phyloP scores from a whole-genome alignment of 2,113 vertebrate species.

The Oncorhynchus gorbuscha region DNA sequence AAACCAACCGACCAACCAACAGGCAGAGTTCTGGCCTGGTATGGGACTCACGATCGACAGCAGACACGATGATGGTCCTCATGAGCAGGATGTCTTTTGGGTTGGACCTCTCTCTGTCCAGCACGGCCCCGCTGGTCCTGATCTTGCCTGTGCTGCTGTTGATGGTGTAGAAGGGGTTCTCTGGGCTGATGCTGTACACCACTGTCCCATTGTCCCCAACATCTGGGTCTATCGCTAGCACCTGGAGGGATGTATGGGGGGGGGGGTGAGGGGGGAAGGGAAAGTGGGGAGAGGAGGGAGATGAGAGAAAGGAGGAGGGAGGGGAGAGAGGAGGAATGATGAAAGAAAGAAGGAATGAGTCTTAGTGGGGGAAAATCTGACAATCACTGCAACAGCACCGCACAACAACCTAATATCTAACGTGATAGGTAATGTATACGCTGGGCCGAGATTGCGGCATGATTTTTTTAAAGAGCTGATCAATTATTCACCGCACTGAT shows the following conservation, averaged over 20 bases:
- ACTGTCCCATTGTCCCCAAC: conserved; percentile 88
- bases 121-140: conserved; percentile 85
- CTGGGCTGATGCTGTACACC: conserved; percentile 87
- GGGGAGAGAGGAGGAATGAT: too few relatives aligned
- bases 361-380: not conserved
- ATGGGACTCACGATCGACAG: conserved; percentile 83
- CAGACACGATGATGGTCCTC: conserved; percentile 88
- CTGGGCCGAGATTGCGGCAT: conserved; percentile 38
- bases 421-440: conserved; percentile 62
- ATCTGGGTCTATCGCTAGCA: conserved; percentile 89
- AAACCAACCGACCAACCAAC: too few relatives aligned
- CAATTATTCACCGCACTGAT: conserved; percentile 68
- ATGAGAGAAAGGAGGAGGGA: not conserved
- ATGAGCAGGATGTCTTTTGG: conserved; percentile 81
- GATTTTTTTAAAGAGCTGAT: conserved; percentile 66
- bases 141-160: conserved; percentile 92
- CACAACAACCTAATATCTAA: conserved; percentile 26
- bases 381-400: too few relatives aligned
- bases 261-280: not conserved
- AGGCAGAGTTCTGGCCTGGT: not conserved
- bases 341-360: too few relatives aligned
- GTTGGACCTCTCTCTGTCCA: conserved; percentile 90
- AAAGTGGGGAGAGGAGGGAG: not conserved
- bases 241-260: conserved; percentile 65
- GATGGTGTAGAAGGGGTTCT: conserved; percentile 92